Evolutionary conservation across 2,797 vertebrate species (phyloP), one percentile per base, ranked within the genome.

Genomic region (Cossypha dichroa): DNA sequence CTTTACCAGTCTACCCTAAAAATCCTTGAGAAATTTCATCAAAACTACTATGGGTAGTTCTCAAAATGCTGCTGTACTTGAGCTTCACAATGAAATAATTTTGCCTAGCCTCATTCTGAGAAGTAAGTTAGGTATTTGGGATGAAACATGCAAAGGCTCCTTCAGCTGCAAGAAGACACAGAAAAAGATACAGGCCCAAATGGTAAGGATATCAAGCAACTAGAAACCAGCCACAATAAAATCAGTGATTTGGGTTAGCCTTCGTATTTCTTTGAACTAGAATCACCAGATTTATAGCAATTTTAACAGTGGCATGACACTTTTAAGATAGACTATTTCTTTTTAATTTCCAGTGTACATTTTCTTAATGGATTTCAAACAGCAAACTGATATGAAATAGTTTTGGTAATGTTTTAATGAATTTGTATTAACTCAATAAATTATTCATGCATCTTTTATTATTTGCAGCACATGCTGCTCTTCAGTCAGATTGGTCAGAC

Each of bases 321-420:
- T 74, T 90, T 55, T 20, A 70, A 80, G 18, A 49, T 3, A 64
- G 28, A 40, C 3, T 26, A 13, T 11, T n/a, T 54, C 2, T 36
- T 36, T 66, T 66, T 46, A 21, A n/a, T 88, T 89, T 31, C 19
- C 31, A 56, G 31, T 48, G 15, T 12, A 90, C 4, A 34, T 70
- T 90, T 91, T 68, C 17, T 52, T 72, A 80, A 34, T 45, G 31
- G 38, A 38, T 88, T 95, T 95, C 9, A 31, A 90, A 41, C 6
- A 67, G 17, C 5, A 85, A 80, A 69, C 13, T 49, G 26, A 69
- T 91, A 66, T 59, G 18, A 72, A 88, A 69, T 28, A 46, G 7
- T 85, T 94, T 81, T 62, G 33, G 54, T 87, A 90, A 89, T 51
- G 94, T 90, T 88, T 76, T 46, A 86, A 90, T 64, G 25, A 67